phyloP scores from a whole-genome alignment of 2,113 vertebrate genomes.

The Erinaceus europaeus region DNA sequence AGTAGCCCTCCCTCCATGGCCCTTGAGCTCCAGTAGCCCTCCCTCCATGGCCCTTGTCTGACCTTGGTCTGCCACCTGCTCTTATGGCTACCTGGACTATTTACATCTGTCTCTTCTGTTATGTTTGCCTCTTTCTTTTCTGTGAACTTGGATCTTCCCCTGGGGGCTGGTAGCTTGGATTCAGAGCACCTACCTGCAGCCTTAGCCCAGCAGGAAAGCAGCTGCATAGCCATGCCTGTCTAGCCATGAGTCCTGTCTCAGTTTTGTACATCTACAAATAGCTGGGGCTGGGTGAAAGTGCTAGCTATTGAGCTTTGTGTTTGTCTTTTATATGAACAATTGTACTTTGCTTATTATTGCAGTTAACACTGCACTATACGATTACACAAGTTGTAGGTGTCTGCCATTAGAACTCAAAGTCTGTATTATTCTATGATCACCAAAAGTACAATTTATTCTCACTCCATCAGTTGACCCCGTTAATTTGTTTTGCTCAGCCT shows the following conservation, averaged over 20 bases:
- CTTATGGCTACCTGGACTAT: not conserved
- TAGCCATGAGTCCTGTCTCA: not conserved
- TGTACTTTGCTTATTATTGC: not conserved
- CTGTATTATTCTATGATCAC: not conserved
- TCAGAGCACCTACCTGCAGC: not conserved
- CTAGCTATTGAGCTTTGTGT: not conserved
- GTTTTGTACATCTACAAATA: not conserved
- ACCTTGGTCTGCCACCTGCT: not conserved
- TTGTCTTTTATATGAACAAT: not conserved
- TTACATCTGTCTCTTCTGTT: not conserved
- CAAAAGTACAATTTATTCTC: not conserved
- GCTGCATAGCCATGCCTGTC: too few species aligned
- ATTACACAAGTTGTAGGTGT: not conserved
- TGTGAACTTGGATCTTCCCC: not conserved
- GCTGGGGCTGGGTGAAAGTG: rapidly evolving
- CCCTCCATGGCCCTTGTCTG: rapidly evolving
- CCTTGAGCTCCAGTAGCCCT: not conserved
- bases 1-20: not conserved
- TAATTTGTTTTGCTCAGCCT: not conserved
- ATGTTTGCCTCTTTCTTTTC: not conserved
- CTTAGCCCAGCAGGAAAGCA: not conserved
- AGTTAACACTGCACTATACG: not conserved
- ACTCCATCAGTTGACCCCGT: not conserved
- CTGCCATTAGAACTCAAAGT: not conserved
- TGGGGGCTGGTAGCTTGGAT: not conserved